Percentiles rank a stretch among this genome's conserved stretches.
phyloP scores from a whole-genome alignment of 2,888 invertebrate genomes.

The Galerucella pusilla region DNA sequence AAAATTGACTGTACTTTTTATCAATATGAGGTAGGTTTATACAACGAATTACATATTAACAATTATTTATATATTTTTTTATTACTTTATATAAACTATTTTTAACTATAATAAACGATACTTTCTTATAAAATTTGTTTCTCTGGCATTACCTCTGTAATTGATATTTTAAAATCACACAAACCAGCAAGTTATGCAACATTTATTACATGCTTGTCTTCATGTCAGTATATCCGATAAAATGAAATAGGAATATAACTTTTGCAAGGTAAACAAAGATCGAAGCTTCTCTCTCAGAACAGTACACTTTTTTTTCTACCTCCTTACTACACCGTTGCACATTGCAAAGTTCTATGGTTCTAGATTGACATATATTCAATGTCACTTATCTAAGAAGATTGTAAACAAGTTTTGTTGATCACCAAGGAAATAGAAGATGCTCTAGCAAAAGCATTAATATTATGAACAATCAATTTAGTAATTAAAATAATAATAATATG shows the following conservation, averaged over 20 bases:
- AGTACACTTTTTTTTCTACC: too few species aligned
- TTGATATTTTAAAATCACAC: too few species aligned
- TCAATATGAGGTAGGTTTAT: conserved; percentile 26
- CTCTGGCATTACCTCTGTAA: not conserved
- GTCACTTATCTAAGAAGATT: not conserved
- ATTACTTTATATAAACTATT: conserved; percentile 27
- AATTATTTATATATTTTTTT: conserved; percentile 36
- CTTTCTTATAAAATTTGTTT: not conserved
- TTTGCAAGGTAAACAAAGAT: too few species aligned
- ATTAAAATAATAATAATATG: not conserved
- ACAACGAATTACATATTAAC: conserved; percentile 30
- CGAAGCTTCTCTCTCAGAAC: too few species aligned
- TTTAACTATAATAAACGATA: conserved; percentile 17
- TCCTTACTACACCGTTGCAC: not conserved
- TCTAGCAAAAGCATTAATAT: not conserved
- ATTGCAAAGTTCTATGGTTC: not conserved
- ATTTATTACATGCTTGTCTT: too few species aligned
- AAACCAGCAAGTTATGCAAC: too few species aligned
- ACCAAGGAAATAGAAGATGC: not conserved
- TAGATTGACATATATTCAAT: not conserved
- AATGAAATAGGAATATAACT: too few species aligned
- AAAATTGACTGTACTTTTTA: conserved; percentile 28
- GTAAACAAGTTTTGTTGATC: conserved; percentile 2
- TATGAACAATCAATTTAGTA: not conserved
- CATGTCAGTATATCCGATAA: too few species aligned